Percentiles rank a stretch among this genome's conserved stretches.
phyloP scores from a whole-genome alignment of 23 tunicate genomes.

The Trididemnum miniatum region DNA sequence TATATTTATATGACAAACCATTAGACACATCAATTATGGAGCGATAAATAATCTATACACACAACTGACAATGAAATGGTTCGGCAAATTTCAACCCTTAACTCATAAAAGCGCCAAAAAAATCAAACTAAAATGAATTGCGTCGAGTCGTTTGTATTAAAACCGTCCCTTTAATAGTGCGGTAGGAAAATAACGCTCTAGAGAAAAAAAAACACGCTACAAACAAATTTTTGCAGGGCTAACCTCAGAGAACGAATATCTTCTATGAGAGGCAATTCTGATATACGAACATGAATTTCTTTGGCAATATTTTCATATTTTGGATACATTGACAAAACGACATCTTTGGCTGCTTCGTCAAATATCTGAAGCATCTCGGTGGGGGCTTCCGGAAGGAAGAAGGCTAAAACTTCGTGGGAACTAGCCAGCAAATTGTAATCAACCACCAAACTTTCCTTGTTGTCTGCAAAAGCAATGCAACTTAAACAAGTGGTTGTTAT shows the following conservation, averaged over 20 bases:
- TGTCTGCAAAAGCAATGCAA: constrained; percentile 47
- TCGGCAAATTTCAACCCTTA: too few species aligned
- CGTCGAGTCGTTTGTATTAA: too few species aligned
- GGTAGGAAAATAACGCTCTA: too few species aligned
- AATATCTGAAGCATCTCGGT: constrained; percentile 85
- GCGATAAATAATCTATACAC: too few species aligned
- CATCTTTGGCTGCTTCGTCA: constrained; percentile 94
- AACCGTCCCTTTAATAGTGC: too few species aligned
- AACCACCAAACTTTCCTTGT: constrained; percentile 94
- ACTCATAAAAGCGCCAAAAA: too few species aligned
- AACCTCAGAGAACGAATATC: constrained; percentile 93
- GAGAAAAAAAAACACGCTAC: neutral
- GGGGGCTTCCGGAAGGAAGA: constrained; percentile 98
- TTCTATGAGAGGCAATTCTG: constrained; percentile 85
- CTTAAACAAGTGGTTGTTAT: neutral
- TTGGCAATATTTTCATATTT: constrained; percentile 92
- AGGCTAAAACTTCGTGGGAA: constrained; percentile 89
- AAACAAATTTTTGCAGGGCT: neutral
- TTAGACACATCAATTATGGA: too few species aligned
- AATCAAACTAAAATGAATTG: too few species aligned
- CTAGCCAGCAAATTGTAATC: constrained; percentile 82
- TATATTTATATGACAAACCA: too few species aligned
- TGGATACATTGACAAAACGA: constrained; percentile 88
- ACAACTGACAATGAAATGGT: too few species aligned
- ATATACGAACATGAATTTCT: constrained; percentile 94